phyloP scores from a whole-genome alignment of 2,113 vertebrate species.

The Ardeotis arabs region DNA sequence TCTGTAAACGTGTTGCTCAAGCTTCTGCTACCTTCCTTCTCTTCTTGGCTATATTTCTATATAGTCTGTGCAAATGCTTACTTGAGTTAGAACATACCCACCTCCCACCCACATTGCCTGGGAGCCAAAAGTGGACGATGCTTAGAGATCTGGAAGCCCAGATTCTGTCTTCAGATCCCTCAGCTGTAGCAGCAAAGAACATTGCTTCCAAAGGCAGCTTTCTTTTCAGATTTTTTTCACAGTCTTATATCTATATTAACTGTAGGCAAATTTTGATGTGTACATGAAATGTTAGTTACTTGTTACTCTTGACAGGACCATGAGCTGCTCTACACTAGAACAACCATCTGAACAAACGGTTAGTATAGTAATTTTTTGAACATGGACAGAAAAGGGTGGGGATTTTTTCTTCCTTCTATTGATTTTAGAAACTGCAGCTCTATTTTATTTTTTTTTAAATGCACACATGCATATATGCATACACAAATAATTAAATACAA shows the following conservation, averaged over 20 bases:
- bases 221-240: neutral
- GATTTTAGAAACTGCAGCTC: neutral
- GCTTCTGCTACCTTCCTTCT: neutral
- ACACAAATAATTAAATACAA: neutral
- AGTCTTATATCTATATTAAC: neutral
- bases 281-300: neutral
- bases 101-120: neutral
- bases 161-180: neutral
- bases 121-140: neutral
- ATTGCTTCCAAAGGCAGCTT: neutral
- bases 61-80: neutral
- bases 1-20: neutral
- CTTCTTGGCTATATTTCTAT: neutral
- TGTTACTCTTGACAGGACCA: neutral
- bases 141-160: neutral
- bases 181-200: neutral
- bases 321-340: neutral
- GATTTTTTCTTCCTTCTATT: neutral
- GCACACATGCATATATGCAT: neutral
- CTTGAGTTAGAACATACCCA: neutral
- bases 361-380: neutral
- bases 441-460: neutral
- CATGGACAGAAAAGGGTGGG: fast-evolving
- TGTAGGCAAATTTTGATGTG: neutral
- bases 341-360: neutral